Evolutionary conservation across 1,140 invertebrate species (phyloP).

Genomic region (Limonius californicus): DNA sequence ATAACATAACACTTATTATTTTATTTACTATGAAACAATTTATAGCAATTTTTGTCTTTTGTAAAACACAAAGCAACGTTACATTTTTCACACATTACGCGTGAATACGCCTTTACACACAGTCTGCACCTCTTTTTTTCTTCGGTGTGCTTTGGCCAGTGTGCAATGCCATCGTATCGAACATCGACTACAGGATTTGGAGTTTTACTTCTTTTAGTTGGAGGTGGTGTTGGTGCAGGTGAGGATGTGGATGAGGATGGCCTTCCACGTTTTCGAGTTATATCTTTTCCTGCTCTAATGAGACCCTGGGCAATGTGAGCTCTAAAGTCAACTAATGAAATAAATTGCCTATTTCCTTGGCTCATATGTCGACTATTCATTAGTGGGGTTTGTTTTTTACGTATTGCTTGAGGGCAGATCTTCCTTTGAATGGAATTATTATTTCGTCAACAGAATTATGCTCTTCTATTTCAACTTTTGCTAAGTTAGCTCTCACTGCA

Average conservation of each 20-base stretch:
- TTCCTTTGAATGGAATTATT: conserved; percentile 43
- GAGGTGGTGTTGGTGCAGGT: neutral
- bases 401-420: conserved; percentile 41
- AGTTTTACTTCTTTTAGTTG: neutral
- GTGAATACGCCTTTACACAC: too few relatives aligned
- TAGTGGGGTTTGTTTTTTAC: conserved; percentile 43
- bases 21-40: neutral
- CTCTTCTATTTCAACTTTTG: conserved; percentile 31
- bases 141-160: neutral
- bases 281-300: neutral
- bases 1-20: neutral
- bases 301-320: neutral
- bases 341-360: too few relatives aligned
- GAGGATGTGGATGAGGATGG: neutral
- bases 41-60: neutral
- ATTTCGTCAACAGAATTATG: too few relatives aligned
- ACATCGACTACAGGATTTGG: neutral
- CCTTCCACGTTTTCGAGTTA: neutral
- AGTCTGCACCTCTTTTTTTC: neutral
- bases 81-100: neutral
- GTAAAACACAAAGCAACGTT: neutral
- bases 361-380: conserved; percentile 23
- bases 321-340: neutral
- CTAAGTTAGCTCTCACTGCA: conserved; percentile 27
- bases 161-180: neutral